Evolutionary conservation across 2,888 invertebrate genomes (phyloP).

Genomic region (Tenthredo scrophulariae): DNA sequence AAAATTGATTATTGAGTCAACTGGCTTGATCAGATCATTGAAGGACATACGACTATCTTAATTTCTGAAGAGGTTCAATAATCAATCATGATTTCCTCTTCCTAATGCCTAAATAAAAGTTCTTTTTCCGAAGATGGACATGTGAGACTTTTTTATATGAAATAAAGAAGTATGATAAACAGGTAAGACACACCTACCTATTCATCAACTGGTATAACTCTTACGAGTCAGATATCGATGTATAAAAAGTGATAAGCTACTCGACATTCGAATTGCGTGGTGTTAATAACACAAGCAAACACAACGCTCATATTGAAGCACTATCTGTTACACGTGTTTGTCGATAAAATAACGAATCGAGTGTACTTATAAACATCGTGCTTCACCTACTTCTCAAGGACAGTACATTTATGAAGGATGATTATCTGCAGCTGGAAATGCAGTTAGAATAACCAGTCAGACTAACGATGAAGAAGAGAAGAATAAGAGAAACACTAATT

Average conservation of each 20-base stretch:
- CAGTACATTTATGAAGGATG: background rate
- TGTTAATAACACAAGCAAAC: background rate
- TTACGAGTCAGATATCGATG: background rate
- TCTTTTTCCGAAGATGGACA: background rate
- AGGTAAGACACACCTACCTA: background rate
- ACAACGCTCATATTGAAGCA: background rate
- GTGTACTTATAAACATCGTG: background rate
- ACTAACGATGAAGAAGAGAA: no score
- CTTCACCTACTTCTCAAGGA: background rate
- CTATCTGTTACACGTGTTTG: slow-evolving; percentile 17
- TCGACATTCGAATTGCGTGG: background rate
- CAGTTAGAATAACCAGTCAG: no score
- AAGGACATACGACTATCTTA: no score
- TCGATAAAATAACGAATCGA: slow-evolving; percentile 14
- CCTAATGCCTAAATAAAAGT: background rate
- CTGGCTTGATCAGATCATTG: background rate
- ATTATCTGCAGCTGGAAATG: background rate
- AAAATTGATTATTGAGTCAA: background rate
- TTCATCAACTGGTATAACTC: background rate
- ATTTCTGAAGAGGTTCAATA: background rate
- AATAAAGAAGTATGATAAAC: background rate
- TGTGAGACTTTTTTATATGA: background rate
- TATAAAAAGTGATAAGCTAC: background rate
- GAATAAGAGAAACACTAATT: no score
- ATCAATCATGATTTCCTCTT: background rate